phyloP scores from a whole-genome alignment of 2,797 vertebrate genomes.

The Mallotus villosus region DNA sequence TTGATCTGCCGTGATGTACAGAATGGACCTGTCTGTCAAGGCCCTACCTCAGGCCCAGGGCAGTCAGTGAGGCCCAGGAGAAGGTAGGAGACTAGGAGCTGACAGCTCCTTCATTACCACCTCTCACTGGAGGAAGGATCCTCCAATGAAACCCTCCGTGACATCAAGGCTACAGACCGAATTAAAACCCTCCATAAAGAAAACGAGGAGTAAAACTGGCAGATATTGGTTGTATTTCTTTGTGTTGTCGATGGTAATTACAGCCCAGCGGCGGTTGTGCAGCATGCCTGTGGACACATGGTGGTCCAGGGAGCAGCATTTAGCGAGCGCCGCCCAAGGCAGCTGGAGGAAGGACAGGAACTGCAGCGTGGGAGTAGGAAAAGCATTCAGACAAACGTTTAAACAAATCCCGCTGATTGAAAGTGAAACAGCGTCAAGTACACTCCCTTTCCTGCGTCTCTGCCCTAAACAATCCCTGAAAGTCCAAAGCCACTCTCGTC shows the following conservation, averaged over 20 bases:
- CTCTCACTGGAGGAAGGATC: constrained; percentile 39
- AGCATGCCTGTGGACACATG: constrained; percentile 60
- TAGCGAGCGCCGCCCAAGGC: constrained; percentile 62
- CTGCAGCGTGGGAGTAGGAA: constrained; percentile 57
- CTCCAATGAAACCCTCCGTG: constrained; percentile 24
- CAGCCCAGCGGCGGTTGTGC: constrained; percentile 45
- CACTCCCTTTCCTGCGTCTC: constrained; percentile 47
- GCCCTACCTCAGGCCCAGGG: not conserved
- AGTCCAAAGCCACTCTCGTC: constrained; percentile 35
- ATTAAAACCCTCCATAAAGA: constrained; percentile 57
- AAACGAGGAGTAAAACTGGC: constrained; percentile 42
- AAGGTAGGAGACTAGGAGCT: constrained; percentile 31
- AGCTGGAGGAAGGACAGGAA: constrained; percentile 57
- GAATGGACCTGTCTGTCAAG: constrained; percentile 2
- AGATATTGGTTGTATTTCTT: constrained; percentile 51
- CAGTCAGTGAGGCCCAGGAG: constrained; percentile 17
- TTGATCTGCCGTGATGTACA: constrained; percentile 6
- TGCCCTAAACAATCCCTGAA: constrained; percentile 58
- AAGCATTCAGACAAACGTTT: constrained; percentile 53
- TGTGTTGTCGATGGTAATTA: constrained; percentile 69
- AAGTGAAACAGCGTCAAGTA: constrained; percentile 60
- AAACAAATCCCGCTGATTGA: constrained; percentile 49
- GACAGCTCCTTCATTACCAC: constrained; percentile 13
- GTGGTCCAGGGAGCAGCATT: constrained; percentile 53
- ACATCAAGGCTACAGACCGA: constrained; percentile 53